phyloP scores from a whole-genome alignment of 2,113 vertebrate genomes.

The Proterorhinus semilunaris region DNA sequence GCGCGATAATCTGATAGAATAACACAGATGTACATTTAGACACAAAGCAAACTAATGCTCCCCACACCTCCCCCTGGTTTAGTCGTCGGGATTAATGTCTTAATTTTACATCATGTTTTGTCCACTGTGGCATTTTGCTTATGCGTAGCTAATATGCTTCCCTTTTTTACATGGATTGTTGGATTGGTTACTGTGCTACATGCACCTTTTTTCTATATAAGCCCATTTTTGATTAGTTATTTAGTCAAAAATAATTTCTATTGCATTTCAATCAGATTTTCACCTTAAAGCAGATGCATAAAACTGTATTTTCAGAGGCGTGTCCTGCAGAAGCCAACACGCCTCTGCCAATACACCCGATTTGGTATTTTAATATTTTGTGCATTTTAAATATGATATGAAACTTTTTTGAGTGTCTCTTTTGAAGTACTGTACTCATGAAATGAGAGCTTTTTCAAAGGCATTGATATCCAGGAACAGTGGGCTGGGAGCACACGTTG shows the following conservation, averaged over 20 bases:
- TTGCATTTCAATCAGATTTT: slow-evolving; percentile 57
- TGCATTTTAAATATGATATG: slow-evolving; percentile 60
- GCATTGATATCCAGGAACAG: slow-evolving; percentile 72
- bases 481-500: slow-evolving; percentile 50
- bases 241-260: slow-evolving; percentile 58
- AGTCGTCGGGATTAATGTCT: slow-evolving; percentile 44
- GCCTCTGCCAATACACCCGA: slow-evolving; percentile 38
- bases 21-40: slow-evolving; percentile 32
- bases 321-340: slow-evolving; percentile 32
- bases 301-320: slow-evolving; percentile 34
- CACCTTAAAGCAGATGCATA: slow-evolving; percentile 16
- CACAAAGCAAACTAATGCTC: slow-evolving; percentile 16
- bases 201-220: slow-evolving; percentile 43
- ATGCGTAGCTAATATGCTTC: slow-evolving; percentile 42
- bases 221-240: slow-evolving; percentile 42
- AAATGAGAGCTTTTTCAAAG: slow-evolving; percentile 76
- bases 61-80: slow-evolving; percentile 30
- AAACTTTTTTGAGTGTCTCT: slow-evolving; percentile 67
- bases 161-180: slow-evolving; percentile 45
- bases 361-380: slow-evolving; percentile 45
- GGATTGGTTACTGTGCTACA: slow-evolving; percentile 42
- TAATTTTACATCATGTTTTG: slow-evolving; percentile 51
- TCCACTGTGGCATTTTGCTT: slow-evolving; percentile 47
- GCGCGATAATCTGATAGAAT: slow-evolving; percentile 28
- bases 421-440: slow-evolving; percentile 80